These are phyloP conservation scores for Ammodytes dubius DNA, from an alignment of 2,113 vertebrate species.

Conservation along the genomic window DNA sequence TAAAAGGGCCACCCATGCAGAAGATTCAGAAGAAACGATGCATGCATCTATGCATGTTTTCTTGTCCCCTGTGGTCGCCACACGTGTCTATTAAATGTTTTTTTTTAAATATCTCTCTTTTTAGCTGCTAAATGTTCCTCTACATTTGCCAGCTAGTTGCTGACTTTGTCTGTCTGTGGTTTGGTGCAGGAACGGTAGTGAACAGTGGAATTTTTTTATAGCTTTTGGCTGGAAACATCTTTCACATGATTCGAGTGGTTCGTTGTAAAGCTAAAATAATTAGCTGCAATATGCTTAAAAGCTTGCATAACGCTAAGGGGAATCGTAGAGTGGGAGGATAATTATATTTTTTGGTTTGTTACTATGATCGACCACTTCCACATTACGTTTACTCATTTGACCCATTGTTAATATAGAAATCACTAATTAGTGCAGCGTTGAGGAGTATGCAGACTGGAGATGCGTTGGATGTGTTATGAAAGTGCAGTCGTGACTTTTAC, in stretches of 20 bases:
- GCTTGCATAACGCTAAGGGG: background rate
- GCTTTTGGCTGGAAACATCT: background rate
- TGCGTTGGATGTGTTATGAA: slow-evolving; percentile 2
- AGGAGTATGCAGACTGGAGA: slow-evolving; percentile 5
- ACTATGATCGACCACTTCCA: background rate
- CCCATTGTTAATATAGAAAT: background rate
- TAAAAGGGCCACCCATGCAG: background rate
- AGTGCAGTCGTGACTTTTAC: slow-evolving; percentile 35
- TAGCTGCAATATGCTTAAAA: background rate
- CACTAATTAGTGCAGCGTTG: background rate
- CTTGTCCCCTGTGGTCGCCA: slow-evolving; percentile 1
- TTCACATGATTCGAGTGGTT: background rate
- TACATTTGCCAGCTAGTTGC: background rate
- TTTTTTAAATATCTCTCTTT: slow-evolving; percentile 10
- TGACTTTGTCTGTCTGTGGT: background rate
- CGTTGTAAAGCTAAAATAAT: background rate
- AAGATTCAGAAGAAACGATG: background rate
- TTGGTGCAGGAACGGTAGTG: background rate
- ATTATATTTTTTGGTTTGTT: background rate
- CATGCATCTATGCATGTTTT: slow-evolving; percentile 14
- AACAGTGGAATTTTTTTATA: background rate
- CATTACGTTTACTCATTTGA: background rate
- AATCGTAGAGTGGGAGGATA: background rate
- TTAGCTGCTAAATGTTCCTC: background rate
- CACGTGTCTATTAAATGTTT: background rate